Evolutionary conservation across 2,888 invertebrate species (phyloP).

Genomic region (Craniophora ligustri): DNA sequence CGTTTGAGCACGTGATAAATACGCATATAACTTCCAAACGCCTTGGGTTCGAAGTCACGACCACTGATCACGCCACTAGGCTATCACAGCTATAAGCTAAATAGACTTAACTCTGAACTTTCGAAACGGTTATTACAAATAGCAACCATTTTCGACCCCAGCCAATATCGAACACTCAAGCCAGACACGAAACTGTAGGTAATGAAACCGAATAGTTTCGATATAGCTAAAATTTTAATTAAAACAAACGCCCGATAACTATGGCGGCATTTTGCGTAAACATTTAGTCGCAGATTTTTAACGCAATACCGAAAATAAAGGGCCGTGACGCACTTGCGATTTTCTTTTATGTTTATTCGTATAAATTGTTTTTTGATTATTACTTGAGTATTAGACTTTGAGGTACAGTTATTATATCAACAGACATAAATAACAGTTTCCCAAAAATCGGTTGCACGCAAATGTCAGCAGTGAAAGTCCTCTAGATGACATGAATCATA

Average conservation of each 20-base stretch:
- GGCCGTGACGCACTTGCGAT: neutral
- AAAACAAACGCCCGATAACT: constrained; percentile 39
- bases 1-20: too few species aligned
- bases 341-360: too few species aligned
- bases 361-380: too few species aligned
- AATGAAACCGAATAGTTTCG: constrained; percentile 46
- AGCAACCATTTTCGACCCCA: neutral
- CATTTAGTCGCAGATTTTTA: constrained; percentile 42
- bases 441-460: too few species aligned
- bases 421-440: too few species aligned
- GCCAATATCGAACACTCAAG: constrained; percentile 18
- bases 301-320: constrained; percentile 15
- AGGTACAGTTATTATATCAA: too few species aligned
- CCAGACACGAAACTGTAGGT: constrained; percentile 18
- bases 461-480: too few species aligned
- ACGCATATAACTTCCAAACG: too few species aligned
- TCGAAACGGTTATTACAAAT: neutral
- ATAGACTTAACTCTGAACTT: neutral
- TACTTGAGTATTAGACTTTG: too few species aligned
- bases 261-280: constrained; percentile 32
- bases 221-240: constrained; percentile 49
- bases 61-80: too few species aligned
- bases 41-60: too few species aligned
- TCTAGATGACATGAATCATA: too few species aligned
- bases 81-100: neutral